A percentile compares a stretch with the other conserved stretches of the same genome.
phyloP scores from a whole-genome alignment of 2,888 invertebrate genomes.

The Metacarcinus magister region DNA sequence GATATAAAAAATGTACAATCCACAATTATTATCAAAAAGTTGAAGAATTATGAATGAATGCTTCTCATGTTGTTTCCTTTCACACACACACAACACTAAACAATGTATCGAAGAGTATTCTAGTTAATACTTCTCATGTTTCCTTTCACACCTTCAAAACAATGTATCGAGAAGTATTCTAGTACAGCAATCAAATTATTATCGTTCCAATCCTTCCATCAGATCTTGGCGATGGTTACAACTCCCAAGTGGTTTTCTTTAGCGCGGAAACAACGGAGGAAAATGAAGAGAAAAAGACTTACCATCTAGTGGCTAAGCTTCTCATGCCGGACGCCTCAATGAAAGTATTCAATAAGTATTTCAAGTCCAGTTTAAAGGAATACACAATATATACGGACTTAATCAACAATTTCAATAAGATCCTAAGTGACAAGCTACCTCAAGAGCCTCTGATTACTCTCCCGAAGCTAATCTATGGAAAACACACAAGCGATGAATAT shows the following conservation, averaged over 20 bases:
- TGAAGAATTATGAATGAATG: too few relatives aligned
- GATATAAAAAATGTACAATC: background rate
- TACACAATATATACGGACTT: conserved; percentile 72
- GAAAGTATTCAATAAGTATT: conserved; percentile 52
- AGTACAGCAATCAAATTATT: background rate
- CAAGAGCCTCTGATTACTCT: conserved; percentile 53
- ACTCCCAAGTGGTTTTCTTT: conserved; percentile 76
- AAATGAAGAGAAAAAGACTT: background rate
- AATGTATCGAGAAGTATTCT: background rate
- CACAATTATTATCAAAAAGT: background rate
- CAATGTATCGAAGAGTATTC: too few relatives aligned
- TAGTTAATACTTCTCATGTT: background rate
- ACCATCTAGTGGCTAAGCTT: conserved; percentile 76
- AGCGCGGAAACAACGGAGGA: background rate
- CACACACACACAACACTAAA: too few relatives aligned
- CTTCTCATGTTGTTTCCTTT: too few relatives aligned
- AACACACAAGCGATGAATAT: conserved; percentile 59
- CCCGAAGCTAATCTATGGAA: conserved; percentile 76
- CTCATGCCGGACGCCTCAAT: conserved; percentile 66
- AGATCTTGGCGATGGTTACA: conserved; percentile 77
- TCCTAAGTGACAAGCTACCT: conserved; percentile 56
- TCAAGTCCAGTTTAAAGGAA: conserved; percentile 50
- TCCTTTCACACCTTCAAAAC: background rate
- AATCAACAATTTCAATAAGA: conserved; percentile 65
- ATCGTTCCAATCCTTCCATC: conserved; percentile 60